Evolutionary conservation across 2,888 invertebrate species (phyloP).

Genomic region (Campaea margaritaria): DNA sequence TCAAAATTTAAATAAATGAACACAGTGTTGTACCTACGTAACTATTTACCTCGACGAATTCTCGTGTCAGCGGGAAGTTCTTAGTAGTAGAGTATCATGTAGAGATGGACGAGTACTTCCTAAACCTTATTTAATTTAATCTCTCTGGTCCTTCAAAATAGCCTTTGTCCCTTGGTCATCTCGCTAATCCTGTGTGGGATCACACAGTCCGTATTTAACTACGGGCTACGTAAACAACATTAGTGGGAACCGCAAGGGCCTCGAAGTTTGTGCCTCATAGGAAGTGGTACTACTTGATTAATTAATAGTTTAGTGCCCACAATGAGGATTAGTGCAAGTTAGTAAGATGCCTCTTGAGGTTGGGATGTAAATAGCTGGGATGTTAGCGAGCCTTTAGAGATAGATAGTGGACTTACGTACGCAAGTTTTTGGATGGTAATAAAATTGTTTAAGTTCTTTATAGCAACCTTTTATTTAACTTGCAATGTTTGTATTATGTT

Average conservation of each 20-base stretch:
- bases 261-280: slow-evolving; percentile 57
- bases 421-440: neutral
- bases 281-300: slow-evolving; percentile 58
- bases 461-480: too few species aligned
- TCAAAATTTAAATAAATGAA: too few species aligned
- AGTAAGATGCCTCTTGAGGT: slow-evolving; percentile 53
- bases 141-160: slow-evolving; percentile 23
- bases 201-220: slow-evolving; percentile 64
- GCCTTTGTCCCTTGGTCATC: slow-evolving; percentile 32
- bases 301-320: slow-evolving; percentile 62
- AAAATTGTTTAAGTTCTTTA: too few species aligned
- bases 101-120: neutral
- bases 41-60: too few species aligned
- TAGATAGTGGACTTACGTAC: neutral
- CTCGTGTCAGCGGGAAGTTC: too few species aligned
- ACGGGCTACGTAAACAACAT: slow-evolving; percentile 73
- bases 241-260: slow-evolving; percentile 65
- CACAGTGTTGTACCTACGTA: too few species aligned
- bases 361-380: slow-evolving; percentile 33
- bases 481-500: too few species aligned
- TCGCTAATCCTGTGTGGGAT: slow-evolving; percentile 49
- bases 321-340: slow-evolving; percentile 57
- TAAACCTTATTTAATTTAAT: slow-evolving; percentile 14
- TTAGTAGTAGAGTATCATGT: neutral
- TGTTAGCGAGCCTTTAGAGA: slow-evolving; percentile 6